Evolutionary conservation across 2,113 vertebrate species (phyloP).

Genomic region (Thamnophis sirtalis): DNA sequence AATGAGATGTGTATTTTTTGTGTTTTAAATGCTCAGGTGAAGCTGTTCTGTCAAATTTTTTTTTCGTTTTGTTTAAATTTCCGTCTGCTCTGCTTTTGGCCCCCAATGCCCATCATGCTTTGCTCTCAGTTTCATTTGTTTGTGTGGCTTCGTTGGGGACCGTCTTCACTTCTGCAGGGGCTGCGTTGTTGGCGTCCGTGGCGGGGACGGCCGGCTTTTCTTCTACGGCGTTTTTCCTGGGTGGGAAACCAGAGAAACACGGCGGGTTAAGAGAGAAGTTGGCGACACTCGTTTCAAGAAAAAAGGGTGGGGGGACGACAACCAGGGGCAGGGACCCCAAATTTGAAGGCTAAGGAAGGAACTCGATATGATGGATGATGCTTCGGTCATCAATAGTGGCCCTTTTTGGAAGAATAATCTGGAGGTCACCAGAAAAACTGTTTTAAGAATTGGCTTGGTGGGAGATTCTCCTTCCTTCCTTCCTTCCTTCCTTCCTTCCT

Average conservation of each 20-base stretch:
- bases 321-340: accelerated
- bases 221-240: constrained; percentile 83
- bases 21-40: constrained; percentile 72
- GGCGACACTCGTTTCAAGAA: background rate
- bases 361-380: accelerated
- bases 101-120: constrained; percentile 81
- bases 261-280: constrained; percentile 39
- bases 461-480: background rate
- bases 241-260: constrained; percentile 39
- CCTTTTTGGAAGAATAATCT: background rate
- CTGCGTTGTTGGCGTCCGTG: constrained; percentile 78
- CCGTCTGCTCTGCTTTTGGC: background rate
- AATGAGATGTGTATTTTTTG: constrained; percentile 72
- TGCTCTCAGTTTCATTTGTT: constrained; percentile 83
- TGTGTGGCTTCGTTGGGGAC: constrained; percentile 88
- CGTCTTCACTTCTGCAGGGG: constrained; percentile 79
- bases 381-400: background rate
- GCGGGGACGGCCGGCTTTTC: constrained; percentile 78
- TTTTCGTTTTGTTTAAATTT: background rate
- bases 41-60: constrained; percentile 68
- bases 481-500: no score
- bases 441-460: background rate
- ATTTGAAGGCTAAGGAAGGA: background rate
- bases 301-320: accelerated
- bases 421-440: background rate